Evolutionary conservation across 2,113 vertebrate species (phyloP).

Genomic region (Varanus komodoensis): DNA sequence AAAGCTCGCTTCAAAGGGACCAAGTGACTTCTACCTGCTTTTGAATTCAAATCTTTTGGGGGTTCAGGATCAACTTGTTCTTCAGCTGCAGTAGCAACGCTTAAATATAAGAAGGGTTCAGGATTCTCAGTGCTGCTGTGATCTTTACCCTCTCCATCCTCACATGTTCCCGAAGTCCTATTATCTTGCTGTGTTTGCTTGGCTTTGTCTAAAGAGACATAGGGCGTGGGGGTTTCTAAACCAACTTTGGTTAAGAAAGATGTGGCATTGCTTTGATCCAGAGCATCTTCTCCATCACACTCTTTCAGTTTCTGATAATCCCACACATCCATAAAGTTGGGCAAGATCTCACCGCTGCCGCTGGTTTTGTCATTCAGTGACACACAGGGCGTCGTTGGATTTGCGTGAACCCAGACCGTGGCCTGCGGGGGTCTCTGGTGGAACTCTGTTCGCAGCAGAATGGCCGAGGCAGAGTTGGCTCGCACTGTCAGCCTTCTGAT

Average conservation of each 20-base stretch:
- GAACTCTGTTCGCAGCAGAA: constrained; percentile 59
- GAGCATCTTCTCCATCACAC: neutral
- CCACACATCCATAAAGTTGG: constrained; percentile 20
- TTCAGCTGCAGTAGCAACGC: constrained; percentile 19
- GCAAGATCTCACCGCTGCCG: neutral
- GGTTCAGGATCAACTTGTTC: neutral
- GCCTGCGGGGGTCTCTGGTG: neutral
- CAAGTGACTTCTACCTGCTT: neutral
- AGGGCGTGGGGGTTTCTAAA: neutral
- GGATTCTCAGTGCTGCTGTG: neutral
- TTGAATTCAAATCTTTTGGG: neutral
- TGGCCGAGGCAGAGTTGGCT: constrained; percentile 76
- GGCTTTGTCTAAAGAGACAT: neutral
- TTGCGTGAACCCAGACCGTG: neutral
- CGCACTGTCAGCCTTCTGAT: neutral
- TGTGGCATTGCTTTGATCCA: neutral
- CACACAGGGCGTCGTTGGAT: neutral
- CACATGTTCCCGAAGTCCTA: neutral
- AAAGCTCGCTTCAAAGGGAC: constrained; percentile 30
- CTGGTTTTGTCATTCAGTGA: neutral
- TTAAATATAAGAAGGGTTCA: constrained; percentile 52
- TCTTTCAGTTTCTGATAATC: constrained; percentile 25
- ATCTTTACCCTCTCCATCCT: neutral
- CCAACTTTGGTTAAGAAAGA: neutral
- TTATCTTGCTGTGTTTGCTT: neutral